Base-by-base conservation (phyloP, 2,888 invertebrate species). In the Lithophane ornitopus region DNA sequence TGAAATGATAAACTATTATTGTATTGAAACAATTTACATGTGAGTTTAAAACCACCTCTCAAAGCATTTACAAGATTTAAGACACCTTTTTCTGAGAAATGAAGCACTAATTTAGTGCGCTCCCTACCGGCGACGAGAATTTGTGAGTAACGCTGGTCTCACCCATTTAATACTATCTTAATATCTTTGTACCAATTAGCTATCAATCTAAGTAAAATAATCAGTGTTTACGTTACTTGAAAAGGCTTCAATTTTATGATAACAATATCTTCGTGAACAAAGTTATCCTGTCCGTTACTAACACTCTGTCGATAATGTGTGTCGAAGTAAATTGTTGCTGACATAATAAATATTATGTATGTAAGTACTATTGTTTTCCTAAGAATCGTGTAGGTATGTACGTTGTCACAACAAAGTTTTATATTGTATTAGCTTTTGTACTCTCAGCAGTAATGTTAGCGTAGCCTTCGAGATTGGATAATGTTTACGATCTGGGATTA, bases 401-500 rank as follows among this genome's bases (percentile, higher is more conserved):
- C 49, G 49, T 52, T 74, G 70, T 74, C 46, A 81, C 26, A 85
- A 77, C 68, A 74, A 74, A 74, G 70, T 76, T 81, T 73, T 59
- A 71, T 46, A 71, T 46, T 46, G 59, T 70, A 52, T 70, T 63
- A 69, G 70, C 61, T 67, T 83, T 74, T 67, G 66, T 74, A 44
- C n/a, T 77, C 70, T 76, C 12, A 70, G 61, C 46, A 7, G 16
- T 83, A 63, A 80, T 71, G 41, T 74, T 66, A 54, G 54, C 34
- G 46, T 59, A 68, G 63, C 85, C 81, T 81, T 76, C 73, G 70
- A 70, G 67, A 81, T 85, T 68, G 67, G 81, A 85, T 84, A 69
- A 49, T 81, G 81, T 81, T 82, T 85, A 73, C 85, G 70, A 68
- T 61, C 63, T 58, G 56, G 59, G 67, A 85, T 84, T 72, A 73